phyloP scores from a whole-genome alignment of 2,113 vertebrate genomes.

The Mirza zaza region DNA sequence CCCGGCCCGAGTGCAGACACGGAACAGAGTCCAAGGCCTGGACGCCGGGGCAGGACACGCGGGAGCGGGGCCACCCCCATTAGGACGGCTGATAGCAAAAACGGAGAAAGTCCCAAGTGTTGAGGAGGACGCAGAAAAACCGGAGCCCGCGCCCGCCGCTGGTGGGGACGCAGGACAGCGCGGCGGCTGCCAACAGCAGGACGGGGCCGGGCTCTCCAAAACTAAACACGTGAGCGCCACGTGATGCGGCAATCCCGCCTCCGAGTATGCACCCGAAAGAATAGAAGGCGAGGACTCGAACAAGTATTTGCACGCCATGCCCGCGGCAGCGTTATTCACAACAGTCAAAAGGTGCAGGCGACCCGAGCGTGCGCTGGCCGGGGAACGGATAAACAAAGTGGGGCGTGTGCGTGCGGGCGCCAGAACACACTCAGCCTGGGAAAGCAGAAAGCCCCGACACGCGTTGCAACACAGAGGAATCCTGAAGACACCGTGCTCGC shows the following conservation, averaged over 20 bases:
- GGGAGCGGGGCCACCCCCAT: background rate
- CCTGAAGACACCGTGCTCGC: background rate
- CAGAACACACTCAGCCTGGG: too few relatives aligned
- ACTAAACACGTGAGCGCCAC: background rate
- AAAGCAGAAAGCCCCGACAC: background rate
- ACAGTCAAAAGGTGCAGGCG: too few relatives aligned
- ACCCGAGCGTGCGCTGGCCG: background rate
- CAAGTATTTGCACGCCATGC: too few relatives aligned
- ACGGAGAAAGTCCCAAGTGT: background rate
- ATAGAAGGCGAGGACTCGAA: background rate
- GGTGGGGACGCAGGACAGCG: background rate
- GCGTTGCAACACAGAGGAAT: fast-evolving
- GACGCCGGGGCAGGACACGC: too few relatives aligned
- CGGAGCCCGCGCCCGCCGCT: background rate
- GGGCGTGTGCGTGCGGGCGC: fast-evolving
- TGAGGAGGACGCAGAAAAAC: background rate
- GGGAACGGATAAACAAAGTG: background rate
- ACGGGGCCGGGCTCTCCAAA: background rate
- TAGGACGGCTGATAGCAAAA: background rate
- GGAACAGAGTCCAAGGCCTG: background rate
- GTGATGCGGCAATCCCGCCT: background rate
- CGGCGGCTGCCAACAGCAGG: background rate
- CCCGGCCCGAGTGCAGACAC: background rate
- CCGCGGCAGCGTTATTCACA: background rate
- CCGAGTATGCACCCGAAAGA: background rate